Evolutionary conservation across 2,113 vertebrate genomes (phyloP), one percentile per base, ranked within the genome.

Genomic region (Hydrolagus affinis): DNA sequence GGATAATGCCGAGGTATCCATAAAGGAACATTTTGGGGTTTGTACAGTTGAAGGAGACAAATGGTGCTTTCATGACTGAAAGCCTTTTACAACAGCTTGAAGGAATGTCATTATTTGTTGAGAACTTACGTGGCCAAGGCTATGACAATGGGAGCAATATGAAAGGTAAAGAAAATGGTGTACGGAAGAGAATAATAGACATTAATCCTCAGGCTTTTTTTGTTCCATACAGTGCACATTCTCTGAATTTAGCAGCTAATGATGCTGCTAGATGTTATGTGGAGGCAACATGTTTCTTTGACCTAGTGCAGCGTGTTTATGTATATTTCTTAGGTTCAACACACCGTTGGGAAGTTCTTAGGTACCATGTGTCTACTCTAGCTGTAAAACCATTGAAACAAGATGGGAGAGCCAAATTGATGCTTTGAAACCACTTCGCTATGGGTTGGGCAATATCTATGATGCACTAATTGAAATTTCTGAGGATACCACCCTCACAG

Each of bases 61-160:
- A n/a, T n/a, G n/a, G n/a, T n/a, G 23, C 15, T 70, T 4, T 1
- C 10, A n/a, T 17, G 19, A 8, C 2, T 85, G 11, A 56, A 85
- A 59, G 10, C n/a, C 21, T 69, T 10, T 21, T 14, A 64, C 14
- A 69, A 11, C 83, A 85, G 7, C 57, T 85, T 14, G 83, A 68
- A 69, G 4, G 23, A 59, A 69, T 25, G 83, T 12, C 12, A 85
- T 85, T 85, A 19, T 59, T 21, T 7, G 64, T 68, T 85, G 83
- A 69, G 21, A 68, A 85, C 59, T n/a, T 85, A 0, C 3, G 44
- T 76, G 28, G 74, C 10, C 28, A 76, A 57, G 28, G 74, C 28
- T 44, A 32, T 21, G 57, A 69, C 64, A 69, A 85, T 85, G 59
- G 83, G n/a, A 85, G 59, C 59, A 85, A 85, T 17, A 85, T 66